phyloP scores from a whole-genome alignment of 2,888 invertebrate genomes.

The Malachius bipustulatus region DNA sequence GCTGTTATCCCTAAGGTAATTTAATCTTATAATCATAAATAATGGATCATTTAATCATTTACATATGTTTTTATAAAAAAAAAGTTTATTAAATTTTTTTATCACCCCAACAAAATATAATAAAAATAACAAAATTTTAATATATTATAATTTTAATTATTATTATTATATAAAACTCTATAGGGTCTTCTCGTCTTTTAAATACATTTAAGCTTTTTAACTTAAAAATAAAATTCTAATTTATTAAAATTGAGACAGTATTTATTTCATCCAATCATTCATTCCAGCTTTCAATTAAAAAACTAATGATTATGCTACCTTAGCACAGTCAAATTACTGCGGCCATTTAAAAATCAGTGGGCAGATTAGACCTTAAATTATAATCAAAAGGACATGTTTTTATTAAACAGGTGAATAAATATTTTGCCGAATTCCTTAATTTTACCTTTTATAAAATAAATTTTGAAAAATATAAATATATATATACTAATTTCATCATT shows the following conservation, averaged over 20 bases:
- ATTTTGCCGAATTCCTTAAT: constrained; percentile 55
- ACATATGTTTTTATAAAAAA: constrained; percentile 36
- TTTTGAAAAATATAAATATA: constrained; percentile 28
- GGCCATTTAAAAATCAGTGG: constrained; percentile 65
- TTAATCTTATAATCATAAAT: constrained; percentile 50
- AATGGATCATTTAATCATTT: constrained; percentile 44
- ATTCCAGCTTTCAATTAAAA: constrained; percentile 70
- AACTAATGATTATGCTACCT: constrained; percentile 73
- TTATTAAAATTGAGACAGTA: constrained; percentile 46
- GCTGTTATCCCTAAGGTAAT: too few species aligned
- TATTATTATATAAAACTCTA: constrained; percentile 49
- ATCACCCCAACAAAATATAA: constrained; percentile 54
- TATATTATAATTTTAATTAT: constrained; percentile 32
- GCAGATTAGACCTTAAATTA: constrained; percentile 63
- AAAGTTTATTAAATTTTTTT: constrained; percentile 48
- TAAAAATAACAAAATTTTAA: constrained; percentile 28
- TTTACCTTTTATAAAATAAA: too few species aligned
- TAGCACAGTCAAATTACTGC: constrained; percentile 68
- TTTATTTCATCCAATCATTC: constrained; percentile 59
- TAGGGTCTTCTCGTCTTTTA: constrained; percentile 70
- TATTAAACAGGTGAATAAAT: constrained; percentile 59
- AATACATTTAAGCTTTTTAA: constrained; percentile 54
- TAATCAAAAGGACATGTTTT: too few species aligned
- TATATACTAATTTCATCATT: constrained; percentile 50
- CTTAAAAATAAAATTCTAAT: constrained; percentile 45